Base-by-base conservation (phyloP, 1,140 invertebrate species). In the Reticulitermes speratus region DNA sequence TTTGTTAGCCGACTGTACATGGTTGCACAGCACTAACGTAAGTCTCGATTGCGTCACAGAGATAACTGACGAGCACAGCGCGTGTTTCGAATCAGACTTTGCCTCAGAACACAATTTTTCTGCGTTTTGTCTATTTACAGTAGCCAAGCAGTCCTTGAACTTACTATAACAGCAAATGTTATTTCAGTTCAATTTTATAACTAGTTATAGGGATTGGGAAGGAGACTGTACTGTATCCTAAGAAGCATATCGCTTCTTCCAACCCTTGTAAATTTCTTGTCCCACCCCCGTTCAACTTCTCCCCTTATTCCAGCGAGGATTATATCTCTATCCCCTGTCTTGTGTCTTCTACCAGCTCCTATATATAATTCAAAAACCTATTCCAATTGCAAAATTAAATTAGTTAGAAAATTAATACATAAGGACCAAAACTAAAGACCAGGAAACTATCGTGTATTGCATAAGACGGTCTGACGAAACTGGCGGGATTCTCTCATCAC, bases 341-440 rank as follows among this genome's bases (percentile, higher is more conserved):
- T 75, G n/a, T 16, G 7, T 75, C 65, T 75, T 30, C 65, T 11
- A 75, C 65, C 65, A 25, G n/a, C 1, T 9, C 25, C 16, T 25
- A 75, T 75, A 75, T 75, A 75, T 75, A 69, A 8, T 75, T 75
- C 65, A 75, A 75, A 75, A 30, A 30, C 65, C 65, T 75, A 30
- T 75, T 75, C 14, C 65, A 75, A 75, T 75, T 75, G 65, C 65
- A 30, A 75, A 30, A 75, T 75, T 75, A 8, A 75, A 75, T 75
- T 75, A 75, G 65, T 75, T 30, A 75, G 65, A 75, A 75, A 75
- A 75, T 75, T 75, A 75, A 75, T 75, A 75, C 65, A 75, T 75
- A 75, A 25, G 65, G 65, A 8, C 9, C 9, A 2, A 30, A 75
- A 75, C n/a, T 75, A 75, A 30, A 75, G 65, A 30, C 65, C 30